These are phyloP conservation scores for Heterochromis multidens DNA, from an alignment of 2,113 vertebrate species.

Conservation along the genomic window DNA sequence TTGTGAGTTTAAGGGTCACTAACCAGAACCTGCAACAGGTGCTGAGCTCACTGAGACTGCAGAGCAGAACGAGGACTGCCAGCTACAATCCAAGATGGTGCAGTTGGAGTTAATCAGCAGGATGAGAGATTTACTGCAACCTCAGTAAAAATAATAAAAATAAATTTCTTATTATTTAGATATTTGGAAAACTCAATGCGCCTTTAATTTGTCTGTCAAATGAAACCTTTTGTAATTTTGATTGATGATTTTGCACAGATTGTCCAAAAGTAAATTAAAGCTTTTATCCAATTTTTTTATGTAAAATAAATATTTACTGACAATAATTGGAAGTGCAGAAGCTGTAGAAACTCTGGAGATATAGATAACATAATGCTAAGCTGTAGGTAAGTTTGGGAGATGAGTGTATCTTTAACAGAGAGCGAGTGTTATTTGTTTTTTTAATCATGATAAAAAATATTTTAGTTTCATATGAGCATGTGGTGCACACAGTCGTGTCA, in stretches of 20 bases:
- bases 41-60: background rate
- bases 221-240: background rate
- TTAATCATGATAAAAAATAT: background rate
- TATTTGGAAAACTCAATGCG: background rate
- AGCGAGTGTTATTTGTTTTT: background rate
- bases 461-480: background rate
- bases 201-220: background rate
- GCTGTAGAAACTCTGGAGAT: background rate
- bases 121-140: too few species aligned
- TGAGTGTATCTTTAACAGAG: background rate
- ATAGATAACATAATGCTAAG: background rate
- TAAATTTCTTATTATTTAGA: background rate
- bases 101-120: background rate
- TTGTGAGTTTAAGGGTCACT: background rate
- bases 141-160: background rate
- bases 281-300: background rate
- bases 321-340: background rate
- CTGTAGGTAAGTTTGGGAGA: background rate
- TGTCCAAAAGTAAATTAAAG: background rate
- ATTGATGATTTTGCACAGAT: background rate
- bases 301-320: background rate
- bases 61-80: background rate
- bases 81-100: background rate
- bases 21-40: background rate
- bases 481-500: too few species aligned